Percentiles rank a stretch among this genome's conserved stretches.
phyloP scores from a whole-genome alignment of 2,113 vertebrate genomes.

The Oceanites oceanicus region DNA sequence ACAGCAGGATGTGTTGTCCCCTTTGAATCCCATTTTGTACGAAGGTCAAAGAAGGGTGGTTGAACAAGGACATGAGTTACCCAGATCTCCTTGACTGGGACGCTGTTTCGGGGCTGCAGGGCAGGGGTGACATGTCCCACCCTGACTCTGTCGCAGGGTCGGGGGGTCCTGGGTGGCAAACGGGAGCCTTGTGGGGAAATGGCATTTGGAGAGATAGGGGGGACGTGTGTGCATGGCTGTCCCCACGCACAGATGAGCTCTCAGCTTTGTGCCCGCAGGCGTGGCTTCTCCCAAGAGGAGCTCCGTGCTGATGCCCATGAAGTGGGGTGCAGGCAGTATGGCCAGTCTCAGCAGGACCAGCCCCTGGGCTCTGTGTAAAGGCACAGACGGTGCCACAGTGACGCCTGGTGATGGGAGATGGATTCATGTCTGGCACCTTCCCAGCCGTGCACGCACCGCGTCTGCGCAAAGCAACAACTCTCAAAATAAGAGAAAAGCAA shows the following conservation, averaged over 20 bases:
- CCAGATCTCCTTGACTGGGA: not conserved
- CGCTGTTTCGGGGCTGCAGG: not conserved
- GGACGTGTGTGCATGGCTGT: not conserved
- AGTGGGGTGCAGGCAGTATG: no score
- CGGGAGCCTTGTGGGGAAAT: rapidly evolving
- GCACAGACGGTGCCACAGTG: not conserved
- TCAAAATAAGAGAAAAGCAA: not conserved
- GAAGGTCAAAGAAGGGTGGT: not conserved
- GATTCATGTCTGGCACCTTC: not conserved
- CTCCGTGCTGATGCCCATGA: rapidly evolving
- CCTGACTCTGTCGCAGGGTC: not conserved
- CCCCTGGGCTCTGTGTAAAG: not conserved
- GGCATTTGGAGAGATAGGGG: no score
- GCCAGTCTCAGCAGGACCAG: not conserved
- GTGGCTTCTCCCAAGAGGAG: not conserved
- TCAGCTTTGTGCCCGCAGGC: not conserved
- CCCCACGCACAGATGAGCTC: not conserved
- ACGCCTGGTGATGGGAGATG: not conserved
- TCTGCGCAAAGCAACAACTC: not conserved
- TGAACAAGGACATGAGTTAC: not conserved
- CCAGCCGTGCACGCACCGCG: rapidly evolving
- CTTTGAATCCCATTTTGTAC: not conserved
- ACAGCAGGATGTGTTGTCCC: not conserved
- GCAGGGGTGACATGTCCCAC: not conserved
- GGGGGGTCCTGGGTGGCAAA: not conserved